These are phyloP conservation scores for Hydraecia micacea DNA, from an alignment of 2,888 invertebrate genomes.

Conservation along the genomic window DNA sequence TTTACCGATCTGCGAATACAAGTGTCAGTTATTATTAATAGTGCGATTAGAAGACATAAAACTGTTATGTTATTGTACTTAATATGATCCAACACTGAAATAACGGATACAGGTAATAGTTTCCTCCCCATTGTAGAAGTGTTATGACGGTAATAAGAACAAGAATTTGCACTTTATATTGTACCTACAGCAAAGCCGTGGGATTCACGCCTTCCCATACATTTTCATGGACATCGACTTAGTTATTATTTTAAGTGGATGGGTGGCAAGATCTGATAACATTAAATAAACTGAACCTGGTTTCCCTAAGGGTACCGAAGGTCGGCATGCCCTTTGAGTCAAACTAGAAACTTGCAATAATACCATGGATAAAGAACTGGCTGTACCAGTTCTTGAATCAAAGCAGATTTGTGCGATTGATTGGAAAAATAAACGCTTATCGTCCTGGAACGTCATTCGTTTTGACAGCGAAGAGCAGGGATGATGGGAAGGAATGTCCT, in stretches of 20 bases:
- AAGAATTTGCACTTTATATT: constrained; percentile 31
- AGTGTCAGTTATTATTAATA: constrained; percentile 33
- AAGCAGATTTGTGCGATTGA: constrained; percentile 23
- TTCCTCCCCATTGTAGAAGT: constrained; percentile 27
- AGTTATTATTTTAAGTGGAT: constrained; percentile 41
- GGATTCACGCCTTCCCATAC: constrained; percentile 14
- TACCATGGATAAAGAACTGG: constrained; percentile 22
- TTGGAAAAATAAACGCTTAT: constrained; percentile 17
- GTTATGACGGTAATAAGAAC: constrained; percentile 29
- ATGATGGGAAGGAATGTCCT: not conserved
- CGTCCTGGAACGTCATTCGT: not conserved
- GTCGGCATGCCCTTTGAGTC: constrained; percentile 17
- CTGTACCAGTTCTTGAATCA: constrained; percentile 30
- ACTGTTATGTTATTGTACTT: constrained; percentile 29
- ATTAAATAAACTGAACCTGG: constrained; percentile 23
- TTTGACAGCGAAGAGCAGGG: not conserved
- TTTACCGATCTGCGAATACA: constrained; percentile 36
- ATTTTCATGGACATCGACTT: constrained; percentile 31
- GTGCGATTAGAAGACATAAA: constrained; percentile 51
- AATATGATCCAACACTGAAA: constrained; percentile 34
- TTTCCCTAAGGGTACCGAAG: constrained; percentile 19
- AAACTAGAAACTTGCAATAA: constrained; percentile 20
- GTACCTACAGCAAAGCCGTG: constrained; percentile 2
- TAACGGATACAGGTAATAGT: constrained; percentile 25
- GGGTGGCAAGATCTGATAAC: constrained; percentile 20